Evolutionary conservation across 2,888 invertebrate genomes (phyloP).

Genomic region (Agrochola litura): DNA sequence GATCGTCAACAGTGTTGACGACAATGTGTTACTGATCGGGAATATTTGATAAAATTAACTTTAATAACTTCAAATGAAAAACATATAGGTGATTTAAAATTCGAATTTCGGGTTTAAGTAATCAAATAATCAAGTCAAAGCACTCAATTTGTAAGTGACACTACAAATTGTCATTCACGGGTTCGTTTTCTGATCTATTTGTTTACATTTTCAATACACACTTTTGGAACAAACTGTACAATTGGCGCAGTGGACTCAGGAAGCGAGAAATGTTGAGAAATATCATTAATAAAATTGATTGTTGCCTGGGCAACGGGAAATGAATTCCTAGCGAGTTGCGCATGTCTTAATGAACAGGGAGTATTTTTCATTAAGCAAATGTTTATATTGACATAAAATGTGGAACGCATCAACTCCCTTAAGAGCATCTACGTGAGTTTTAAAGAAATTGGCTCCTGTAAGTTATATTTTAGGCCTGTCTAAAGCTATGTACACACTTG

Average conservation of each 20-base stretch:
- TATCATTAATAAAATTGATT: slow-evolving; percentile 56
- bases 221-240: not conserved
- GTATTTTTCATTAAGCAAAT: slow-evolving; percentile 49
- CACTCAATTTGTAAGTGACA: not conserved
- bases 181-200: not conserved
- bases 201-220: not conserved
- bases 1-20: too few species aligned
- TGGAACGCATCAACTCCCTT: slow-evolving; percentile 16
- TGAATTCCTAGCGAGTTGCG: slow-evolving; percentile 39
- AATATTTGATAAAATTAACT: not conserved
- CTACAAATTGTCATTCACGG: too few species aligned
- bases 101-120: too few species aligned
- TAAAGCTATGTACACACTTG: not conserved
- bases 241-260: slow-evolving; percentile 29
- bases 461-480: not conserved
- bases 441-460: not conserved
- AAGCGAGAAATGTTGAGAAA: slow-evolving; percentile 50
- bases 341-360: slow-evolving; percentile 27
- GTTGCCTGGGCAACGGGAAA: slow-evolving; percentile 51
- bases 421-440: not conserved
- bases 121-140: not conserved
- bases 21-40: too few species aligned
- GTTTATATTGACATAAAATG: slow-evolving; percentile 37
- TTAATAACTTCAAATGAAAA: not conserved
- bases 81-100: not conserved